These are phyloP conservation scores for Drosophila baimaii DNA, from an alignment of 1,140 invertebrate genomes.

Conservation along the genomic window DNA sequence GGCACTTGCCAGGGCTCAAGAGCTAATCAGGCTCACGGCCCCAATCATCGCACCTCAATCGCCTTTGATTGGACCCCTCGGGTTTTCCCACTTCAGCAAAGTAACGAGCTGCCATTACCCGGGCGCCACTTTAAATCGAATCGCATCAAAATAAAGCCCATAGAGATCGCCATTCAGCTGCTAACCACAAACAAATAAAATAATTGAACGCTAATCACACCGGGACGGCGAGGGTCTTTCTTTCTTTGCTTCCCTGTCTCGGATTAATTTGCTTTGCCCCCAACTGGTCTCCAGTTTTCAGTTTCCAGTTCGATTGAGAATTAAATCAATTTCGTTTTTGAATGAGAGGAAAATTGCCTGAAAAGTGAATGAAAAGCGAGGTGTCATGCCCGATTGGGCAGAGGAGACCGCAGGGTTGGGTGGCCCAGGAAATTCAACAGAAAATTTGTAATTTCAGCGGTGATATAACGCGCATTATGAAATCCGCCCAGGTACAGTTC, in stretches of 20 bases:
- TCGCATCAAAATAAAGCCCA: constrained; percentile 47
- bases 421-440: background rate
- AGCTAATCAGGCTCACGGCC: constrained; percentile 43
- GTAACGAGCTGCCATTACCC: constrained; percentile 46
- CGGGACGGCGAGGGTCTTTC: constrained; percentile 32
- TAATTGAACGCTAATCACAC: constrained; percentile 61
- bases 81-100: constrained; percentile 36
- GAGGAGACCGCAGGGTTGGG: constrained; percentile 23
- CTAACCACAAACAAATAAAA: constrained; percentile 61
- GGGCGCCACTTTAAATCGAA: constrained; percentile 49
- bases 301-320: constrained; percentile 37
- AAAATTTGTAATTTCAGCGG: constrained; percentile 21
- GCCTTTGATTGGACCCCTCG: constrained; percentile 18
- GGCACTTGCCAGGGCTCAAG: constrained; percentile 30
- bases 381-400: constrained; percentile 49
- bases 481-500: constrained; percentile 10
- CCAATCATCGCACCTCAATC: constrained; percentile 49
- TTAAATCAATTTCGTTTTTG: constrained; percentile 55
- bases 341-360: constrained; percentile 39
- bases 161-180: constrained; percentile 39
- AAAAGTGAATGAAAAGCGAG: constrained; percentile 44
- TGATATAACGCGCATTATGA: constrained; percentile 45
- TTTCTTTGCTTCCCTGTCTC: constrained; percentile 28
- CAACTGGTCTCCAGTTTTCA: constrained; percentile 25
- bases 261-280: constrained; percentile 44